phyloP scores from a whole-genome alignment of 2,797 vertebrate genomes.

The Cirrhinus mrigala region DNA sequence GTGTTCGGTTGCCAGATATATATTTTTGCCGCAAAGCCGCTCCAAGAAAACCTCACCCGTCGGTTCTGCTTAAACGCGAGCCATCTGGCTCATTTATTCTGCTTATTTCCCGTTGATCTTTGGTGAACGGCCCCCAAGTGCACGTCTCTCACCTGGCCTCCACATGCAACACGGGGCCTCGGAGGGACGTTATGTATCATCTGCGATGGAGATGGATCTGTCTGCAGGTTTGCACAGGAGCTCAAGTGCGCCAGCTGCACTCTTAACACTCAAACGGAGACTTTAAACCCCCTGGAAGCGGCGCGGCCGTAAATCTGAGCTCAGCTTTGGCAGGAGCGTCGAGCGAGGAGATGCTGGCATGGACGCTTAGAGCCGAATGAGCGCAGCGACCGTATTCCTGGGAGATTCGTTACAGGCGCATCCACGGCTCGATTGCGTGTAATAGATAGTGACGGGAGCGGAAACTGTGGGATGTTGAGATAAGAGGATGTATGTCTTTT shows the following conservation, averaged over 20 bases:
- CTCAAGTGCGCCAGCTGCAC: background rate
- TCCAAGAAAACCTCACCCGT: constrained; percentile 40
- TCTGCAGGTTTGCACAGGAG: constrained; percentile 8
- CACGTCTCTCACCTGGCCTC: constrained; percentile 34
- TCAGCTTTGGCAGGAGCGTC: constrained; percentile 33
- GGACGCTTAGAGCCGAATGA: constrained; percentile 10
- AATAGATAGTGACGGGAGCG: constrained; percentile 28
- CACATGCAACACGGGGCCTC: background rate
- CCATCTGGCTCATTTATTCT: constrained; percentile 37
- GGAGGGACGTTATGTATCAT: background rate
- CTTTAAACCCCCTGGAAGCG: constrained; percentile 15
- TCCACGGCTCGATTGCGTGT: constrained; percentile 7
- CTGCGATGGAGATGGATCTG: constrained; percentile 25
- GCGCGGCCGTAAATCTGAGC: constrained; percentile 45
- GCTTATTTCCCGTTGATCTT: constrained; percentile 17
- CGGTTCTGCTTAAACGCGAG: background rate
- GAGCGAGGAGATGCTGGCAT: constrained; percentile 32
- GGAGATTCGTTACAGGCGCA: constrained; percentile 9
- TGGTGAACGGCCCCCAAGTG: constrained; percentile 2
- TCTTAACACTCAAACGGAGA: constrained; percentile 37
- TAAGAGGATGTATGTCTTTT: constrained; percentile 25
- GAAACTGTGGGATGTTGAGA: constrained; percentile 13
- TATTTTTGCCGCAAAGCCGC: constrained; percentile 15
- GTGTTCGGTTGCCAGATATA: constrained; percentile 15
- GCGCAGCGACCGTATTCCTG: constrained; percentile 5